phyloP scores from a whole-genome alignment of 2,113 vertebrate genomes.

The Chlorocebus sabaeus region DNA sequence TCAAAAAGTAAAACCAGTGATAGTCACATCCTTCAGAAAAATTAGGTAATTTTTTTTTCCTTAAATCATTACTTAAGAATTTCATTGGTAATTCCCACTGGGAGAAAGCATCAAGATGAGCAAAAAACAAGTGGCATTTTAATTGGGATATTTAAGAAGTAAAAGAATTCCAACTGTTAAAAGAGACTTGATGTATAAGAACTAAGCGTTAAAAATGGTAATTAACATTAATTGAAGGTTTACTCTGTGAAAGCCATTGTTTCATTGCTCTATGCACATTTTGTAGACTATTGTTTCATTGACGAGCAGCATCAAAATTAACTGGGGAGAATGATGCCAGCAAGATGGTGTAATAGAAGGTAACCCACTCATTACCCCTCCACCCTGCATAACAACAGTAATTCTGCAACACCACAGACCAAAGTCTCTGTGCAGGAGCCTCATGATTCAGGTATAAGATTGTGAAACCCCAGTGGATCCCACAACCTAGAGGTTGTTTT shows the following conservation, averaged over 20 bases:
- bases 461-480: not conserved
- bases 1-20: not conserved
- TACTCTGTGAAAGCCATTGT: not conserved
- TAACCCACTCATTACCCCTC: not conserved
- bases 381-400: not conserved
- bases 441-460: not conserved
- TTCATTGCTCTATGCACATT: not conserved
- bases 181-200: not conserved
- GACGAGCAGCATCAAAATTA: not conserved
- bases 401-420: not conserved
- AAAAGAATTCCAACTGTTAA: not conserved
- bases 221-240: not conserved
- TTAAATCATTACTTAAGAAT: not conserved
- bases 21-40: not conserved
- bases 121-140: not conserved
- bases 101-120: not conserved
- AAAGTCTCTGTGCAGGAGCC: not conserved
- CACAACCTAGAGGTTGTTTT: not conserved
- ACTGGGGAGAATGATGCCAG: not conserved
- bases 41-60: not conserved
- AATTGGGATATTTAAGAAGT: not conserved
- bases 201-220: not conserved
- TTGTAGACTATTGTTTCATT: not conserved
- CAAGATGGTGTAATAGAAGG: not conserved
- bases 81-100: not conserved